Base-by-base conservation (phyloP, 2,113 vertebrate species). In the Cyrtonyx montezumae region DNA sequence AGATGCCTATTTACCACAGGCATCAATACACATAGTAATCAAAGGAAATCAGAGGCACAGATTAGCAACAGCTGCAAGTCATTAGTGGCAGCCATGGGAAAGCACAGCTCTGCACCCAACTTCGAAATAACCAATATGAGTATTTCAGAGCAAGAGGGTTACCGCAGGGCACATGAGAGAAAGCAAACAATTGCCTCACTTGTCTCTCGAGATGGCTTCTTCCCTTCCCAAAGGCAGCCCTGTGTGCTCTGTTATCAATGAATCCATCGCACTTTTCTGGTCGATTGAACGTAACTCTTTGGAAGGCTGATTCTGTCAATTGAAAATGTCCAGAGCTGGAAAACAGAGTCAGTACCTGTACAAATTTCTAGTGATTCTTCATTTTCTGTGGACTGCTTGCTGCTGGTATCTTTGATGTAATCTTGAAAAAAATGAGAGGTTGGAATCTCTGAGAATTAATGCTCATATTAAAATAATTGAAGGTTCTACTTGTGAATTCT, bases 31-130 rank as follows among this genome's bases (percentile, higher is more conserved):
- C 98, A 97, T 97, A 98, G 98, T 97, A 98, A 98, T 98, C 98
- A 98, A 98, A 98, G 97, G 97, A 97, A 98, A 98, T 97, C 97
- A 98, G 98, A 98, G 97, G 97, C 98, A 97, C 97, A 98, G 97
- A 98, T 98, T 98, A 98, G 98, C 97, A 97, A 97, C 98, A 98
- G 98, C 98, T 98, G 98, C 98, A 98, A 98, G 98, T 98, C 98
- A 98, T 98, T 98, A 98, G 98, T 98, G 97, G 97, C 97, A 98
- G 98, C 97, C 97, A 97, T 97, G 97, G 98, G 98, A 97, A 98
- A 98, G 97, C 97, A 96, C 97, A 97, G 97, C 97, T 97, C 98
- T 91, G 97, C 97, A 97, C 97, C 97, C 98, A 94, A 97, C 97
- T 98, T 97, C 83, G 96, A 97, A 98, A 98, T 97, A 97, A 97